Percentiles rank a stretch among this genome's conserved stretches.
These are phyloP conservation scores for Sebastes umbrosus DNA, from an alignment of 2,797 vertebrate genomes.

Conservation along the genomic window DNA sequence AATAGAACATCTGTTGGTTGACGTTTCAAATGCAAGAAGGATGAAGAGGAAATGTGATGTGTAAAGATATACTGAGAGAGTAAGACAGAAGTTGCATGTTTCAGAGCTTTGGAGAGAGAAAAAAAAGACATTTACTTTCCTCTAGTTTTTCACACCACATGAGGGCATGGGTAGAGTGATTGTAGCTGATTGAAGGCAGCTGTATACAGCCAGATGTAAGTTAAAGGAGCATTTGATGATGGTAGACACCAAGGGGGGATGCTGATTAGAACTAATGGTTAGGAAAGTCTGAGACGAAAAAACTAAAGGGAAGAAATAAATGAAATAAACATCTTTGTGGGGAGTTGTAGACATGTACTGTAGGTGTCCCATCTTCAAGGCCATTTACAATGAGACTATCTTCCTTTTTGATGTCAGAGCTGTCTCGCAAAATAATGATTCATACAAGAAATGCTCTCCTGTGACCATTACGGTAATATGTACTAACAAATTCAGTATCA, in stretches of 20 bases:
- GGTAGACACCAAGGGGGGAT: background rate
- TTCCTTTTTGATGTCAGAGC: background rate
- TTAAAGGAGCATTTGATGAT: slow-evolving; percentile 19
- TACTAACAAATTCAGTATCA: background rate
- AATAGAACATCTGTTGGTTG: background rate
- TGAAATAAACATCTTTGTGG: background rate
- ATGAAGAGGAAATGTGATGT: background rate
- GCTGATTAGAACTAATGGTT: slow-evolving; percentile 34
- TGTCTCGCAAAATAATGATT: background rate
- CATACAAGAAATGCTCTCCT: background rate
- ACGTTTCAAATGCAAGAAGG: background rate
- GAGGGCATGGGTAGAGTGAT: background rate
- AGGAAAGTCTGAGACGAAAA: slow-evolving; percentile 25
- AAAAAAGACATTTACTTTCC: background rate
- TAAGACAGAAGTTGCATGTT: background rate
- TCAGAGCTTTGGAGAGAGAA: background rate
- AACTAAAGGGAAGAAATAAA: slow-evolving; percentile 9
- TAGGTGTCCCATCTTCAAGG: background rate
- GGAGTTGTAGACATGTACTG: background rate
- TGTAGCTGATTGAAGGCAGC: slow-evolving; percentile 12
- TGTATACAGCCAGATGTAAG: background rate
- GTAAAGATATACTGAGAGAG: background rate
- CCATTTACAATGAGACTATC: background rate
- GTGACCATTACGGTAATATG: background rate
- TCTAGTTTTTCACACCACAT: slow-evolving; percentile 1